Evolutionary conservation across 2,888 invertebrate genomes (phyloP), one percentile per base, ranked within the genome.

Genomic region (Thymelicus acteon): DNA sequence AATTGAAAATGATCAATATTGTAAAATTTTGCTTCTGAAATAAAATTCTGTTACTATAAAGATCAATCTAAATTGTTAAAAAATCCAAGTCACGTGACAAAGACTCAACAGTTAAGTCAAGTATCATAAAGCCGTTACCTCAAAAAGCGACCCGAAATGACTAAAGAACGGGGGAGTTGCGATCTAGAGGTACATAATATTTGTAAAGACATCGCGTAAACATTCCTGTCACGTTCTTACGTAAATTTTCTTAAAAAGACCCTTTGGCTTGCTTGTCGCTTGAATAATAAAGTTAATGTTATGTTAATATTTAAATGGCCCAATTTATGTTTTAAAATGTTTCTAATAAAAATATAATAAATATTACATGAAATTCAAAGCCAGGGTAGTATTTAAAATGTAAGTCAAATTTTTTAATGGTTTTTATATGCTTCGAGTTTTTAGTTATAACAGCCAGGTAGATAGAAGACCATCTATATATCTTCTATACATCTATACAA

Each of bases 241-340:
- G 58, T 70, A 70, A 70, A 70, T 70, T 70, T 57, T 70, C 70
- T 64, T 70, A 70, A 70, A 70, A 70, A 70, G 70, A 52, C 60
- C 70, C 70, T 64, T 64, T 70, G 52, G 64, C 60, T 64, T 64
- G 64, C 49, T 63, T 70, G 64, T 64, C 70, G 60, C 58, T 47
- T 63, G 69, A 70, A 70, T 70, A 70, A 63, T 64, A 70, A 70
- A 70, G 63, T 52, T 62, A 62, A 57, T 19, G n/a, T 6, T 57
- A 7, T 37, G 48, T 64, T 63, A 64, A 70, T 63, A 63, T 70
- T 58, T 66, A 70, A 70, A 63, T 70, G 48, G 57, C 40, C 48
- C 58, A 70, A 58, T 63, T 63, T 54, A 60, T 58, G 39, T 48
- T 69, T 58, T 49, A 47, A 37, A 57, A 6, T 24, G 40, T 62